These are phyloP conservation scores for Neomorphus geoffroyi DNA, from an alignment of 2,797 vertebrate species.

Conservation along the genomic window DNA sequence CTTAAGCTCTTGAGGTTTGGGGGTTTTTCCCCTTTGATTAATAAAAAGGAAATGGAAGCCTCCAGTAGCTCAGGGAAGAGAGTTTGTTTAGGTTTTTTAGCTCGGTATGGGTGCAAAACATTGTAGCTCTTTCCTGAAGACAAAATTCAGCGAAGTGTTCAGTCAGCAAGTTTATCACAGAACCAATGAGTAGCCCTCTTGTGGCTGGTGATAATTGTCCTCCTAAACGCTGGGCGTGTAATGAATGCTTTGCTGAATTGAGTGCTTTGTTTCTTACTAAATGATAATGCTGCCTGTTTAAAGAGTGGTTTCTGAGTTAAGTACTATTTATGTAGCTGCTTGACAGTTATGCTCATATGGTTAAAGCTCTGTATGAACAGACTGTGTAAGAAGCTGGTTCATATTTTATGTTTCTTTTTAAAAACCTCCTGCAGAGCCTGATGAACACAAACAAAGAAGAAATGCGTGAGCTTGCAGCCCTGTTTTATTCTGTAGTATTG, in stretches of 20 bases:
- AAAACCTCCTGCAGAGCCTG: constrained; percentile 79
- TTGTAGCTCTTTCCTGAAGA: neutral
- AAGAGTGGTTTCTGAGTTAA: neutral
- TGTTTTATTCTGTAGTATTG: constrained; percentile 93
- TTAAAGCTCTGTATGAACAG: neutral
- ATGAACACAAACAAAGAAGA: constrained; percentile 99
- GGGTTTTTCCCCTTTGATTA: neutral
- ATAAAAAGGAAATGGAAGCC: neutral
- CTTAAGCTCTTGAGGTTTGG: neutral
- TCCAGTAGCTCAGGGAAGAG: neutral
- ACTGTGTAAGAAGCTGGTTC: neutral
- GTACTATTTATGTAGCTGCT: neutral
- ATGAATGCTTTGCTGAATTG: neutral
- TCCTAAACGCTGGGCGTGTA: accelerated
- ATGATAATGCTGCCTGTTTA: neutral
- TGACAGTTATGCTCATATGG: neutral
- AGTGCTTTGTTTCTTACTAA: neutral
- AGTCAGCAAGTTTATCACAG: accelerated
- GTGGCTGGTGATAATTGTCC: neutral
- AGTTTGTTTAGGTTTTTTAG: neutral
- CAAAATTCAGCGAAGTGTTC: neutral
- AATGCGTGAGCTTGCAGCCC: constrained; percentile 94
- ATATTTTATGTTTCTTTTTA: neutral
- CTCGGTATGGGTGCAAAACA: neutral
- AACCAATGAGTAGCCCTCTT: neutral